These are phyloP conservation scores for Albula goreensis DNA, from an alignment of 2,113 vertebrate genomes.

Conservation along the genomic window DNA sequence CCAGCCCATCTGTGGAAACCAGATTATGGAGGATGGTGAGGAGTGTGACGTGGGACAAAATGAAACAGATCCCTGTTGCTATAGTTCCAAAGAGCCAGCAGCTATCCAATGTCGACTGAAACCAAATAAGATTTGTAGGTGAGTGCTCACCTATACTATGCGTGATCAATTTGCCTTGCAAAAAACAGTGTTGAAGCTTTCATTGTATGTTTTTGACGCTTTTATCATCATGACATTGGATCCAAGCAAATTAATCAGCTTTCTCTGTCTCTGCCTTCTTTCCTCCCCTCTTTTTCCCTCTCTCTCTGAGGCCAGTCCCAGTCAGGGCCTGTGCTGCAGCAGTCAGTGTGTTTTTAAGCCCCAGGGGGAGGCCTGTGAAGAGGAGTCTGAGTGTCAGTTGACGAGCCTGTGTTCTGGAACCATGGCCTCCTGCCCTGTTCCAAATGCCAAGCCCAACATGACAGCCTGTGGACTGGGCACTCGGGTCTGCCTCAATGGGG, in stretches of 20 bases:
- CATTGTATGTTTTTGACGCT: not conserved
- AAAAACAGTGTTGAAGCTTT: not conserved
- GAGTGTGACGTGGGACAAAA: conserved; percentile 74
- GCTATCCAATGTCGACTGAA: conserved; percentile 70
- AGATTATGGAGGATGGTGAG: conserved; percentile 73
- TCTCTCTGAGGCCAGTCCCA: conserved; percentile 61
- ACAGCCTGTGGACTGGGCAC: conserved; percentile 68
- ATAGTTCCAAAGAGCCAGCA: conserved; percentile 55
- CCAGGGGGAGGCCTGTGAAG: conserved; percentile 52
- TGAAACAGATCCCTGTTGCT: conserved; percentile 70
- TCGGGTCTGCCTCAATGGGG: conserved; percentile 73
- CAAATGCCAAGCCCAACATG: conserved; percentile 67
- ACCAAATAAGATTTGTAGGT: conserved; percentile 74
- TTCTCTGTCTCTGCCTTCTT: not conserved
- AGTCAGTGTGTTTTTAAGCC: conserved; percentile 61
- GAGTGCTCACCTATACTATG: not conserved
- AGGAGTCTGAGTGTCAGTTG: conserved; percentile 68
- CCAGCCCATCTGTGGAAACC: conserved; percentile 80
- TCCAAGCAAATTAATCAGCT: not conserved
- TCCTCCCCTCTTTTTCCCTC: not conserved
- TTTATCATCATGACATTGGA: not conserved
- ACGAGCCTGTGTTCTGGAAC: conserved; percentile 64
- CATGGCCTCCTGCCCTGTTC: conserved; percentile 59
- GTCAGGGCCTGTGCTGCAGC: conserved; percentile 75
- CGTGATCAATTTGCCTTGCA: not conserved